Evolutionary conservation across 2,113 vertebrate genomes (phyloP), one percentile per base, ranked within the genome.

Genomic region (Hyla sarda): DNA sequence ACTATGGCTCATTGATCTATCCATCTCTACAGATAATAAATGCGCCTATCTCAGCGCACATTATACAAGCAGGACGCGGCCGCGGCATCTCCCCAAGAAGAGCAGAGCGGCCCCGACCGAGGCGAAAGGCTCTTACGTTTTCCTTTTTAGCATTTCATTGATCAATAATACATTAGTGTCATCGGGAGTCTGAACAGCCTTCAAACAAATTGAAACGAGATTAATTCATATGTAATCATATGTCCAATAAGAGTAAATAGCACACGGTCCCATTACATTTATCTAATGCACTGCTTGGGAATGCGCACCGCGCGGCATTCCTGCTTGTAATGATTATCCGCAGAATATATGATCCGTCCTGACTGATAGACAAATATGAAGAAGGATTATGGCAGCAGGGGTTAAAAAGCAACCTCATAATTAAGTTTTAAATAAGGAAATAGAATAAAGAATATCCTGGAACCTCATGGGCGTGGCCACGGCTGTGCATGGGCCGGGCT

Each of bases 91-190:
- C n/a, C n/a, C n/a, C n/a, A n/a, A 19, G 14, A 7, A 14, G 76
- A 5, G 11, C 25, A 37, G 32, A 34, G 10, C 13, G 6, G 32
- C 54, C 76, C 76, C 37, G 30, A 79, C 48, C 48, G 25, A 52
- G 60, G 47, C 52, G 58, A 80, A n/a, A 80, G 48, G 76, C 50
- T 80, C 50, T 78, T 72, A 25, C 76, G 60, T 41, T 32, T 60
- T 65, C n/a, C n/a, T 37, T 67, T 73, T 72, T 71, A 80, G 50
- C 76, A 86, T 86, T 80, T 72, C 58, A 86, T 81, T 17, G 67
- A 86, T 86, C 84, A 58, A 86, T 86, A 80, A 86, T 86, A 86
- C 84, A 86, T 86, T 80, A 86, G 80, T 86, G 84, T 86, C 84
- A 86, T 80, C 76, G 41, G 48, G n/a, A 80, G 76, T 14, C 76